phyloP scores from a whole-genome alignment of 2,888 invertebrate species.

The Amphipoea lucens region DNA sequence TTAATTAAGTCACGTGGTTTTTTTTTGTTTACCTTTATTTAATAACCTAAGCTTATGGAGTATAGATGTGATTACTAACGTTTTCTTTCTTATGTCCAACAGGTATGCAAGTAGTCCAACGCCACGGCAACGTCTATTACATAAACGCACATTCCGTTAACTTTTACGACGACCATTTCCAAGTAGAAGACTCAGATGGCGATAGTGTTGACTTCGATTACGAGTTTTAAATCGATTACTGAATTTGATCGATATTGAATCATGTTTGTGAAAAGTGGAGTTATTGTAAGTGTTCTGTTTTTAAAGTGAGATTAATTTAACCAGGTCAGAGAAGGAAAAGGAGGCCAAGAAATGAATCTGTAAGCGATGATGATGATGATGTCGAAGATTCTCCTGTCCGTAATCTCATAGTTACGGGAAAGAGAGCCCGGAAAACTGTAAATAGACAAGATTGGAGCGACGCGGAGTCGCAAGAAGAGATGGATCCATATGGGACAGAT shows the following conservation, averaged over 20 bases:
- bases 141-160: slow-evolving; percentile 85
- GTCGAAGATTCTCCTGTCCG: slow-evolving; percentile 55
- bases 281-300: slow-evolving; percentile 52
- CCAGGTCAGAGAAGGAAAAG: slow-evolving; percentile 60
- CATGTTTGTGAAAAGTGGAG: slow-evolving; percentile 42
- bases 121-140: slow-evolving; percentile 82
- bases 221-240: slow-evolving; percentile 77
- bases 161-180: slow-evolving; percentile 83
- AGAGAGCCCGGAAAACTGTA: slow-evolving; percentile 76
- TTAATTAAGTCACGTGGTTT: no score
- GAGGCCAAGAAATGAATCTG: slow-evolving; percentile 62
- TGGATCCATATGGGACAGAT: slow-evolving; percentile 87
- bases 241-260: slow-evolving; percentile 36
- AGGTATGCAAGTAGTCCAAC: slow-evolving; percentile 81
- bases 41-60: no score
- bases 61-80: background rate
- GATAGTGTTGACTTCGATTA: slow-evolving; percentile 87
- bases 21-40: no score
- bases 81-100: slow-evolving; percentile 60
- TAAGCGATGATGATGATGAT: slow-evolving; percentile 56
- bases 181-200: slow-evolving; percentile 83
- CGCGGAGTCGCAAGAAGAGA: slow-evolving; percentile 79
- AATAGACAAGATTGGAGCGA: slow-evolving; percentile 68
- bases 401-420: slow-evolving; percentile 75
- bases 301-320: slow-evolving; percentile 63